Evolutionary conservation across 2,113 vertebrate genomes (phyloP).

Genomic region (Hippocampus mohnikei): DNA sequence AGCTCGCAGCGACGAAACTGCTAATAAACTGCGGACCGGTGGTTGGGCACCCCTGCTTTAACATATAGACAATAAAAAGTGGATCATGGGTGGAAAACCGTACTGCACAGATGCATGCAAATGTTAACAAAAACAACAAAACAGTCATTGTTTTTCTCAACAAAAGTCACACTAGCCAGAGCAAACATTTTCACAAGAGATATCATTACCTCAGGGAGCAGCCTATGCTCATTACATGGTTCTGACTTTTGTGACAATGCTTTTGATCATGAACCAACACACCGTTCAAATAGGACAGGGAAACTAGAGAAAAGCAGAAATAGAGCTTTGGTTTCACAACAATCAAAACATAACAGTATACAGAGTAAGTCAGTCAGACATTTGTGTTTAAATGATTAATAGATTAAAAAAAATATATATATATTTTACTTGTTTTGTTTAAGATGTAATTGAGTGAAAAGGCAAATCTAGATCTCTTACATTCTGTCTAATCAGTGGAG

Average conservation of each 20-base stretch:
- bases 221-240: constrained; percentile 19
- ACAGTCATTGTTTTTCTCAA: constrained; percentile 25
- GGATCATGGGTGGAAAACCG: background rate
- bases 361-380: background rate
- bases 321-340: background rate
- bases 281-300: background rate
- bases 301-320: background rate
- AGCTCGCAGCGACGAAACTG: no score
- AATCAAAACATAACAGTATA: background rate
- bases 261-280: constrained; percentile 21
- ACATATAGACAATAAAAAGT: background rate
- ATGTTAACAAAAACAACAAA: background rate
- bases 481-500: background rate
- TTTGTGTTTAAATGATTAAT: background rate
- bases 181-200: constrained; percentile 10
- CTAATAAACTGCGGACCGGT: no score
- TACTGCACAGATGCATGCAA: background rate
- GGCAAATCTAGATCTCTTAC: no score
- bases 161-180: constrained; percentile 15
- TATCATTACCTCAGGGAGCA: constrained; percentile 5
- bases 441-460: background rate
- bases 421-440: background rate
- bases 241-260: constrained; percentile 18
- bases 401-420: no score
- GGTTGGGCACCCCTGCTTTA: no score